These are phyloP conservation scores for Labroides dimidiatus DNA, from an alignment of 2,797 vertebrate genomes.

Conservation along the genomic window DNA sequence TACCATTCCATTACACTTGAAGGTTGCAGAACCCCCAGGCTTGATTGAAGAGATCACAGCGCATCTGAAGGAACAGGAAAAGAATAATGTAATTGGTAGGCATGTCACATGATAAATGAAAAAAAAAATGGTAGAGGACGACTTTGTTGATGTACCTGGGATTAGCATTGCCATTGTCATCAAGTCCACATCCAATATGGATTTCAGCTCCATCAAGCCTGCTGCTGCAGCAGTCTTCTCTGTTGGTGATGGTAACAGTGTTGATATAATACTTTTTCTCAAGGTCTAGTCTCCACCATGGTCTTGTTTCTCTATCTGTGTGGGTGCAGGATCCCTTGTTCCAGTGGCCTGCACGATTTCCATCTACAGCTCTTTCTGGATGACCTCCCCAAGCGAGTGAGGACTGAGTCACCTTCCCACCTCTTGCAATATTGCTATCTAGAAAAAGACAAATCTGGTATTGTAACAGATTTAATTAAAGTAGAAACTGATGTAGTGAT, in stretches of 20 bases:
- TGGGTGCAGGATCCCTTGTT: neutral
- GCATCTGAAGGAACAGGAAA: constrained; percentile 45
- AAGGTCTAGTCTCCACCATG: neutral
- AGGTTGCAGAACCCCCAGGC: constrained; percentile 18
- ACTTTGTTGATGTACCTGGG: too few relatives aligned
- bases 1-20: constrained; percentile 34
- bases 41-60: constrained; percentile 19
- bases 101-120: too few relatives aligned
- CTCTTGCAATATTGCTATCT: constrained; percentile 3
- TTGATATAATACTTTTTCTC: neutral
- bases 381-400: rapidly evolving
- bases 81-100: too few relatives aligned
- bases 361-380: constrained; percentile 16
- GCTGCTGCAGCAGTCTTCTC: neutral
- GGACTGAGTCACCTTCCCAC: constrained; percentile 18
- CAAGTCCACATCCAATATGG: constrained; percentile 18
- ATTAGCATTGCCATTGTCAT: constrained; percentile 24
- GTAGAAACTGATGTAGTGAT: too few relatives aligned
- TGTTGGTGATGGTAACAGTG: constrained; percentile 47
- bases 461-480: too few relatives aligned
- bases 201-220: constrained; percentile 24
- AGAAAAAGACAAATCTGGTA: neutral
- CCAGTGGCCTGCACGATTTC: neutral
- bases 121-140: too few relatives aligned
- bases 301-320: neutral